Evolutionary conservation across 2,797 vertebrate species (phyloP), one percentile per base, ranked within the genome.

Genomic region (Thripadectes ignobilis): DNA sequence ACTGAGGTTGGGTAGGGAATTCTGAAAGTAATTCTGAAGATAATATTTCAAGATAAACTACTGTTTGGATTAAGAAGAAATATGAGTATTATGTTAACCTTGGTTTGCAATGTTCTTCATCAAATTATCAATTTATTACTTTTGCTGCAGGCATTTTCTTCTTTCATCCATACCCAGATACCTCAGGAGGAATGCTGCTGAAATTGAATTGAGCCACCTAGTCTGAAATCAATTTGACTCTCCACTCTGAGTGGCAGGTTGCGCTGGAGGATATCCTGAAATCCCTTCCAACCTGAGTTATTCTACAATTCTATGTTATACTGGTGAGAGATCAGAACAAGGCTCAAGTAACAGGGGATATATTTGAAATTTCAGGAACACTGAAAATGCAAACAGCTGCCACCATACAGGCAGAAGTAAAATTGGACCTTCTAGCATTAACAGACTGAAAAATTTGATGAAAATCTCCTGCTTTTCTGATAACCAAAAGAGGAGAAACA

Each of bases 61-160:
- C 36, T 57, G 17, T 89, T 88, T 87, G 38, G 41, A 82, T 76
- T 92, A 87, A 45, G 78, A 93, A 86, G 72, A 95, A 93, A 71
- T 69, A 66, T 30, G 49, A 36, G 18, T 74, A 36, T 79, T 92
- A 71, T 55, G 13, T 41, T 90, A 90, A 95, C 22, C 49, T 85
- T 82, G 67, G 32, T 89, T 90, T 92, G 19, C 65, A 71, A 45
- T 71, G 46, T 30, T 52, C 32, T 72, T 93, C 36, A 41, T 85
- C 39, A 81, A 78, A 74, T 71, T 43, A 83, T 39, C 41, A 85
- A 66, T 72, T 69, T 69, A 75, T 59, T 85, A 22, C 32, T 91
- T 92, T 57, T 89, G 57, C 57, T 92, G 67, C 16, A 79, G 74
- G 27, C 63, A 48, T 39, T 77, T 90, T 82, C 51, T 92, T 93